Evolutionary conservation across 2,888 invertebrate genomes (phyloP).

Genomic region (Furcula furcula): DNA sequence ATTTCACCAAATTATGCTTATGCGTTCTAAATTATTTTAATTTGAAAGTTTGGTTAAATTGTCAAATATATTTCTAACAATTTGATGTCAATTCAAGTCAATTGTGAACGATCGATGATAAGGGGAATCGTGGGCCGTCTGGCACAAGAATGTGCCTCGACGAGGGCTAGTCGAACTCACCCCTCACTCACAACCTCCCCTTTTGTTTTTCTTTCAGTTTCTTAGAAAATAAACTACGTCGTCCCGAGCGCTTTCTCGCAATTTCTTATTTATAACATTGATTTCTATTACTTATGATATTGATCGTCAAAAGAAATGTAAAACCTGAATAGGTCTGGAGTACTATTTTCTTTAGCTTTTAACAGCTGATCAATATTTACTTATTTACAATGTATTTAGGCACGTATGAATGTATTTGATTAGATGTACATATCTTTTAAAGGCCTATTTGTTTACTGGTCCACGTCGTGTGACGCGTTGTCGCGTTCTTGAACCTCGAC

Average conservation of each 20-base stretch:
- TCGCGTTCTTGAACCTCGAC: slow-evolving; percentile 37
- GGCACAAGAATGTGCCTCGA: slow-evolving; percentile 36
- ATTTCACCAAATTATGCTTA: no score
- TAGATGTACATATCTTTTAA: slow-evolving; percentile 28
- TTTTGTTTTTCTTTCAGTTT: slow-evolving; percentile 30
- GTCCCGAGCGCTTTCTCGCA: slow-evolving; percentile 11
- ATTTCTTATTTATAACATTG: no score
- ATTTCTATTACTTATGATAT: no score
- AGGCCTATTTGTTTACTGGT: slow-evolving; percentile 31
- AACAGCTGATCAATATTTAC: slow-evolving; percentile 24
- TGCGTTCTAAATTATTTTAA: not conserved
- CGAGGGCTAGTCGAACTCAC: slow-evolving; percentile 37
- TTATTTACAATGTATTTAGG: slow-evolving; percentile 2
- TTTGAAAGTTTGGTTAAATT: not conserved
- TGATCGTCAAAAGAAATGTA: no score
- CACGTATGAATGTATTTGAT: slow-evolving; percentile 9
- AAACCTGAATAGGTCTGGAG: no score
- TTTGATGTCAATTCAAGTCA: slow-evolving; percentile 59
- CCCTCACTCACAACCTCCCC: slow-evolving; percentile 19
- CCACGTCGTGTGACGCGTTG: slow-evolving; percentile 16
- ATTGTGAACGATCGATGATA: slow-evolving; percentile 61
- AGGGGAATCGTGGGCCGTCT: slow-evolving; percentile 49
- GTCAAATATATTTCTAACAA: slow-evolving; percentile 31
- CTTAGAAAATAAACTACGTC: slow-evolving; percentile 24
- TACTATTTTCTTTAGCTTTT: no score